phyloP scores from a whole-genome alignment of 2,797 vertebrate species.

The Hemibagrus guttatus region DNA sequence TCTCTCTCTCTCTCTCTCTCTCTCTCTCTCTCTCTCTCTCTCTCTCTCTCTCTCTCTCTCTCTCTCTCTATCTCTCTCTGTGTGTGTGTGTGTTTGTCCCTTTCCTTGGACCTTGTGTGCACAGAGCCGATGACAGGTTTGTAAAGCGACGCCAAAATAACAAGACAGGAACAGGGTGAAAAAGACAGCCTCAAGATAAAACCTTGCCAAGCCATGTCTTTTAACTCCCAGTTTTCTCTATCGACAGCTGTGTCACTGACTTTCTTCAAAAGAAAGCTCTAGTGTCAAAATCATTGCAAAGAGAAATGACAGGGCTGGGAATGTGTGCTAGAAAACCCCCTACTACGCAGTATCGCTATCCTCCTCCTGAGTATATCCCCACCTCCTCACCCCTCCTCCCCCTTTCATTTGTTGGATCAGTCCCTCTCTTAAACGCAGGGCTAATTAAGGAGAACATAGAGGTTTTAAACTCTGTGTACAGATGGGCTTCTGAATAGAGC shows the following conservation, averaged over 20 bases:
- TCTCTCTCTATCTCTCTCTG: constrained; percentile 3
- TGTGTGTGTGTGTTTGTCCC: background rate
- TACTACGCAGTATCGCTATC: constrained; percentile 11
- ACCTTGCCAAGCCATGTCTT: background rate
- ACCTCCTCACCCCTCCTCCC: background rate
- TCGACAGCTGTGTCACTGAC: background rate
- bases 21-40: background rate
- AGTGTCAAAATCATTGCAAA: constrained; percentile 8
- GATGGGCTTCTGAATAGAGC: constrained; percentile 36
- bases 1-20: background rate
- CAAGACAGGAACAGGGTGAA: constrained; percentile 26
- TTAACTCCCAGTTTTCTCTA: background rate
- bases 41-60: background rate
- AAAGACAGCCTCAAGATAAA: constrained; percentile 24
- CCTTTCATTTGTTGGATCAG: background rate
- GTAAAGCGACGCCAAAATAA: constrained; percentile 32
- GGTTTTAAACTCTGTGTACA: constrained; percentile 36
- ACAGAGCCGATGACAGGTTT: constrained; percentile 30
- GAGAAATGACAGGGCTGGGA: constrained; percentile 1
- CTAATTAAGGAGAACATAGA: constrained; percentile 23
- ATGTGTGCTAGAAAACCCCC: background rate
- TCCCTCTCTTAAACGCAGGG: constrained; percentile 7
- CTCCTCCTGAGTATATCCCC: no score
- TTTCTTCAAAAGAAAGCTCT: constrained; percentile 1
- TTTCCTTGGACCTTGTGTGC: constrained; percentile 1